These are phyloP conservation scores for Drosophila pallidifrons DNA, from an alignment of 1,140 invertebrate genomes.

Conservation along the genomic window DNA sequence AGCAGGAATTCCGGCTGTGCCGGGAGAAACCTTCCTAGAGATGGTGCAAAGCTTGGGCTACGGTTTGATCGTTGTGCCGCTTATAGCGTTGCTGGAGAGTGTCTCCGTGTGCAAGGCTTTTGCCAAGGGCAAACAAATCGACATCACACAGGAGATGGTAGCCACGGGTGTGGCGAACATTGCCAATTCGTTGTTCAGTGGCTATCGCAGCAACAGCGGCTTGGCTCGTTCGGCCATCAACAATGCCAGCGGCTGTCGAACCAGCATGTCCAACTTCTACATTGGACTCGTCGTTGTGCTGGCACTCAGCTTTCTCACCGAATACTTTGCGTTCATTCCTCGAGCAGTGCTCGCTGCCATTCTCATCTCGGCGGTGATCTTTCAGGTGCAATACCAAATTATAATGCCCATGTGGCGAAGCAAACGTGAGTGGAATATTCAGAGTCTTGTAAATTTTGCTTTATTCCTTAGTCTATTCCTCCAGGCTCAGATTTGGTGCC, in stretches of 20 bases:
- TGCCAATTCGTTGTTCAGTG: conserved; percentile 93
- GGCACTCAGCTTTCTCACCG: conserved; percentile 90
- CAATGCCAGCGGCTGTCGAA: conserved; percentile 94
- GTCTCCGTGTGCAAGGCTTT: conserved; percentile 93
- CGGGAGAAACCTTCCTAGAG: conserved; percentile 86
- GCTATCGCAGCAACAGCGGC: conserved; percentile 95
- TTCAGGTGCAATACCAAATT: conserved; percentile 93
- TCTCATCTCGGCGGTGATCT: conserved; percentile 93
- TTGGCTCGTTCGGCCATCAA: conserved; percentile 95
- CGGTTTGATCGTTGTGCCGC: conserved; percentile 91
- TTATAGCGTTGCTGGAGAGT: conserved; percentile 93
- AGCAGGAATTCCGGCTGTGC: conserved; percentile 75
- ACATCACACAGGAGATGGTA: conserved; percentile 94
- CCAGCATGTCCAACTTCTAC: conserved; percentile 91
- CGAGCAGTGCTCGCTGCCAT: conserved; percentile 91
- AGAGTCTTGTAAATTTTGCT: no score
- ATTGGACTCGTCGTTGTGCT: conserved; percentile 90
- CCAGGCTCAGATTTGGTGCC: conserved; percentile 94
- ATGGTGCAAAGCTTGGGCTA: conserved; percentile 91
- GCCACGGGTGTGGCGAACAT: conserved; percentile 94
- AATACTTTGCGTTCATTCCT: conserved; percentile 93
- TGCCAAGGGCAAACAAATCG: conserved; percentile 91
- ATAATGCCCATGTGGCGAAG: conserved; percentile 92
- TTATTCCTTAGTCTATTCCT: no score
- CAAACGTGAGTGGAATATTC: conserved; percentile 87